phyloP scores from a whole-genome alignment of 2,113 vertebrate species.

The Channa maculata region DNA sequence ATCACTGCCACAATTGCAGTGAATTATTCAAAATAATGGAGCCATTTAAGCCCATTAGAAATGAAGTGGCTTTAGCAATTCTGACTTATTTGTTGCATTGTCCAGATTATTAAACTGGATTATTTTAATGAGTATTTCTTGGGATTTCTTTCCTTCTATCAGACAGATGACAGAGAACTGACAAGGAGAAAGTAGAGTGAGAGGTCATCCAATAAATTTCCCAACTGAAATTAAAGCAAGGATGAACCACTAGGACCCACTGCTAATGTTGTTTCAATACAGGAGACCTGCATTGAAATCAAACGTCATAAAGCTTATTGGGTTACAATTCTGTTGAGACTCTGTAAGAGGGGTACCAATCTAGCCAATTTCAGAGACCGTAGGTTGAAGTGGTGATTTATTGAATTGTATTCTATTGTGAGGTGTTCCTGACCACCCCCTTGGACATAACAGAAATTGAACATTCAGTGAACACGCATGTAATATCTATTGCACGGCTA shows the following conservation, averaged over 20 bases:
- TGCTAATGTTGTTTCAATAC: not conserved
- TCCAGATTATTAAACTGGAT: too few relatives aligned
- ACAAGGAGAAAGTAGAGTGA: too few relatives aligned
- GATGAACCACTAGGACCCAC: not conserved
- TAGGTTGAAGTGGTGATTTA: not conserved
- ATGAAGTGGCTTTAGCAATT: not conserved
- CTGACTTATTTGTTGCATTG: too few relatives aligned
- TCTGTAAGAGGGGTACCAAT: not conserved
- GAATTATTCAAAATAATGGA: slow-evolving; percentile 10
- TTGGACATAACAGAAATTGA: slow-evolving; percentile 6
- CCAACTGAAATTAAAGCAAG: too few relatives aligned
- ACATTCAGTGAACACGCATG: not conserved
- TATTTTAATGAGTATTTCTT: too few relatives aligned
- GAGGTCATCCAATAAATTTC: too few relatives aligned
- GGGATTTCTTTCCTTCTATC: too few relatives aligned
- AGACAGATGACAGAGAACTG: too few relatives aligned
- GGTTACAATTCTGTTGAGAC: not conserved
- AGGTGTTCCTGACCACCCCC: not conserved
- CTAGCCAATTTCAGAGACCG: not conserved
- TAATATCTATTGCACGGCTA: not conserved
- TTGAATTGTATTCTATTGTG: not conserved
- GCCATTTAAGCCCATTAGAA: slow-evolving; percentile 1
- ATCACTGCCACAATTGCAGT: slow-evolving; percentile 4
- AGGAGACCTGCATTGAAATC: not conserved
- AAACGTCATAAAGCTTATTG: not conserved